These are phyloP conservation scores for Urechis unicinctus DNA, from an alignment of 2,888 invertebrate genomes.

Conservation along the genomic window DNA sequence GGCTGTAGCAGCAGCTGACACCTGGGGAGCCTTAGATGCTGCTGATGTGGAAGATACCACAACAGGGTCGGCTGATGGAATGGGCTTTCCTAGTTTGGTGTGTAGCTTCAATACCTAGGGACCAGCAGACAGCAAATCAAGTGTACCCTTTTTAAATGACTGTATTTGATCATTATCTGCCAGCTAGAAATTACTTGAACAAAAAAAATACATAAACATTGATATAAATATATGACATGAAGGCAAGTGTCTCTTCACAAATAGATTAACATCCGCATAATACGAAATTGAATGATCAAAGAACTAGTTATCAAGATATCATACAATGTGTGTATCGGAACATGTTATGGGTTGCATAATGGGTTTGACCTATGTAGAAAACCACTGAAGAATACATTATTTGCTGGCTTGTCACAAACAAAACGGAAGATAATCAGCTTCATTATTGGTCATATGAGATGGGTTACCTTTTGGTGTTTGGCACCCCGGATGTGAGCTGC, in stretches of 20 bases:
- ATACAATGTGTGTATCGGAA: neutral
- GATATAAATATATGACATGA: neutral
- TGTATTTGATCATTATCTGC: too few relatives aligned
- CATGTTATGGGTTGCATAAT: too few relatives aligned
- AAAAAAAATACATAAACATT: neutral
- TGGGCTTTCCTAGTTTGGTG: slow-evolving; percentile 94
- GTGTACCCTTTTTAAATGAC: too few relatives aligned
- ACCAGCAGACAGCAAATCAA: too few relatives aligned
- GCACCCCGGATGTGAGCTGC: slow-evolving; percentile 95
- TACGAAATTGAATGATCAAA: too few relatives aligned
- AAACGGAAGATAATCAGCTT: neutral
- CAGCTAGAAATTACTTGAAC: too few relatives aligned
- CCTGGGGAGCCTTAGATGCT: slow-evolving; percentile 15
- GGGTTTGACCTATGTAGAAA: too few relatives aligned
- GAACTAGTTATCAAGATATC: neutral
- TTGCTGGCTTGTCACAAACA: too few relatives aligned
- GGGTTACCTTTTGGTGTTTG: slow-evolving; percentile 86
- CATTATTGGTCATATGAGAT: neutral
- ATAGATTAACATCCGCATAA: too few relatives aligned
- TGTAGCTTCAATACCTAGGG: slow-evolving; percentile 75
- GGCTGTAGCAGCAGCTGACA: slow-evolving; percentile 13
- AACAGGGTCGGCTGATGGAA: slow-evolving; percentile 90
- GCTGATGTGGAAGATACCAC: slow-evolving; percentile 60
- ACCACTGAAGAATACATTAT: too few relatives aligned
- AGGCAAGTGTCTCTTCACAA: too few relatives aligned